Percentiles rank a stretch among this genome's conserved stretches.
Evolutionary conservation across 2,113 vertebrate genomes (phyloP).

Genomic region (Hydrochoerus hydrochaeris): DNA sequence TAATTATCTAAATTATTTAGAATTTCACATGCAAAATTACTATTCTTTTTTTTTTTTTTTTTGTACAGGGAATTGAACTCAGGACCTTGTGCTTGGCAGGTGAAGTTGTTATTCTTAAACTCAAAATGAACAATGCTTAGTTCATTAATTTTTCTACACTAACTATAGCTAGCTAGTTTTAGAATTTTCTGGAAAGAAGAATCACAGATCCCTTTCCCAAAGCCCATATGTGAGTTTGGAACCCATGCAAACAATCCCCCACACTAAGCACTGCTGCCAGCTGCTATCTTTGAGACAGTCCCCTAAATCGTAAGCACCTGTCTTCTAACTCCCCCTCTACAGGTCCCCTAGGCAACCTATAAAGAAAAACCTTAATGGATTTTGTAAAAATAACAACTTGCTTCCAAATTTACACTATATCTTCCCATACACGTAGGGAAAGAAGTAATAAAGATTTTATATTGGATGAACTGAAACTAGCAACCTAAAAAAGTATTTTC

Average conservation of each 20-base stretch:
- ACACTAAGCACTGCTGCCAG: conserved; percentile 33
- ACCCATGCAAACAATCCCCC: background rate
- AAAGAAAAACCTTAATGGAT: conserved; percentile 10
- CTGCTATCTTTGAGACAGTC: background rate
- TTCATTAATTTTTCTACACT: background rate
- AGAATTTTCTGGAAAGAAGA: conserved; percentile 39
- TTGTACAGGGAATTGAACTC: too few relatives aligned
- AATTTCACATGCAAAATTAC: background rate
- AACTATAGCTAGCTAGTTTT: background rate
- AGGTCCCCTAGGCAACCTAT: conserved; percentile 43
- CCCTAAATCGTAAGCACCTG: conserved; percentile 29
- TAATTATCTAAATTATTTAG: background rate
- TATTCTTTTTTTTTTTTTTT: too few relatives aligned
- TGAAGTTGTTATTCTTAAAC: conserved; percentile 24
- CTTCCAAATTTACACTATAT: conserved; percentile 44
- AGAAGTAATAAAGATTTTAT: conserved; percentile 56
- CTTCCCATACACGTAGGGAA: conserved; percentile 45
- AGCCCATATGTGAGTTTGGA: conserved; percentile 21
- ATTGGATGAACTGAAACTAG: background rate
- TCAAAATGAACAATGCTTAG: background rate
- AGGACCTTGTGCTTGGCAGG: too few relatives aligned
- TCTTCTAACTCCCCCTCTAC: background rate
- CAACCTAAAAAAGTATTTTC: background rate
- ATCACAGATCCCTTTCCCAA: background rate
- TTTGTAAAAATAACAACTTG: conserved; percentile 59